Evolutionary conservation across 2,888 invertebrate species (phyloP), one percentile per base, ranked within the genome.

Genomic region (Erebia aethiops): DNA sequence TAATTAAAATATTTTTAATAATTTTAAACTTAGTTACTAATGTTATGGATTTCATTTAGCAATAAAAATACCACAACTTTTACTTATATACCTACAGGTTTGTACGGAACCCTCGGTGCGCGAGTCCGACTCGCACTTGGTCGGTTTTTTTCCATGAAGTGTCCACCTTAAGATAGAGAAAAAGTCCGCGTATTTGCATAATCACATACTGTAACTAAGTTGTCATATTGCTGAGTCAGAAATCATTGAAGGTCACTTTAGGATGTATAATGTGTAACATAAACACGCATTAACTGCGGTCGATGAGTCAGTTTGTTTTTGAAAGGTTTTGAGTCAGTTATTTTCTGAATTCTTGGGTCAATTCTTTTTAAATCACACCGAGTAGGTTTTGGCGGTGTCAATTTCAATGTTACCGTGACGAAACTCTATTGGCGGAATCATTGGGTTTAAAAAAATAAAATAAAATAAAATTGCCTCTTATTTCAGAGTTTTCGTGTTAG

Each of bases 241-340:
- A 65, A 18, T 52, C 46, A 46, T 46, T 49, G 67, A 67, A 67
- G 67, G 67, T 58, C 67, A n/a, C 16, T 67, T 46, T 67, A 26
- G 58, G 58, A 58, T 58, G 54, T 67, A 58, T 46, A 16, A 67
- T 46, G 67, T 67, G 58, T 67, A 67, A 67, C 58, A 67, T 14
- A 67, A 67, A 67, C 58, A 67, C 1, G 56, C 56, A 67, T 51
- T 67, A 49, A 49, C n/a, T 35, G 58, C 58, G 58, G 57, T 67
- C 46, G n/a, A 16, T 67, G 67, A 67, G 49, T 67, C 67, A 67
- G 54, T 56, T 18, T 18, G 21, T 62, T 66, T 65, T 56, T 21
- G 43, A 66, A 66, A 65, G 65, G 43, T 56, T 43, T 65, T 65
- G 54, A 52, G 65, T 64, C 64, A 64, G 26, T 64, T 63, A 52